Conservation (phyloP, 2,797 vertebrate genomes). For the Pangasius larnaudii region DNA sequence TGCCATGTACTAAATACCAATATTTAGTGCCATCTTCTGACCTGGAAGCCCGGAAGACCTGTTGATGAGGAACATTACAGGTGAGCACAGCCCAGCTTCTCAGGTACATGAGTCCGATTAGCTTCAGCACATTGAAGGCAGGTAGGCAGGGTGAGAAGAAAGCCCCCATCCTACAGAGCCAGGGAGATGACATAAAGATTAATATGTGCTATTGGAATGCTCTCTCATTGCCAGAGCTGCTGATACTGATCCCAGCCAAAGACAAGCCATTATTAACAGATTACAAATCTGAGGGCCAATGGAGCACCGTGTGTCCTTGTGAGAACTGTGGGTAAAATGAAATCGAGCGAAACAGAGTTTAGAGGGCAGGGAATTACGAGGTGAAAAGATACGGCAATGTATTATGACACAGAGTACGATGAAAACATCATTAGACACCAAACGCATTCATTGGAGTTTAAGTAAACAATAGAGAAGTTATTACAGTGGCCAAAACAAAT, state of each 20-base stretch:
- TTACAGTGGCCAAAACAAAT: not conserved
- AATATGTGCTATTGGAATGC: conserved; percentile 31
- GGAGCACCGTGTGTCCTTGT: conserved; percentile 27
- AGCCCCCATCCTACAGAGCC: conserved; percentile 89
- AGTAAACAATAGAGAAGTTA: not conserved
- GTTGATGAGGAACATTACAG: conserved; percentile 97
- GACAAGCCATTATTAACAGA: conserved; percentile 39
- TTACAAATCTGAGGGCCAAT: conserved; percentile 37
- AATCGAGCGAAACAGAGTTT: not conserved
- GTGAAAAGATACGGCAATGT: not conserved
- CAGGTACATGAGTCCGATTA: conserved; percentile 96
- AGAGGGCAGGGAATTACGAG: not conserved
- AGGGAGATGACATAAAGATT: conserved; percentile 36
- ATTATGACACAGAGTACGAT: not conserved
- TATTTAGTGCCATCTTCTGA: conserved; percentile 61
- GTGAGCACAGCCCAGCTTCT: conserved; percentile 97
- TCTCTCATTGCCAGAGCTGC: not conserved
- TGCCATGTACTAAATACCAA: not conserved
- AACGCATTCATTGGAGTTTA: not conserved
- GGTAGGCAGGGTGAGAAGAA: conserved; percentile 98
- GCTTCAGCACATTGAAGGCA: conserved; percentile 93
- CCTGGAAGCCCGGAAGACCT: conserved; percentile 97
- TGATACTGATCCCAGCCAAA: conserved; percentile 13
- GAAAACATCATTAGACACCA: not conserved
- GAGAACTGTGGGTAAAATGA: conserved; percentile 7